Evolutionary conservation across 2,113 vertebrate species (phyloP).

Genomic region (Oceanites oceanicus): DNA sequence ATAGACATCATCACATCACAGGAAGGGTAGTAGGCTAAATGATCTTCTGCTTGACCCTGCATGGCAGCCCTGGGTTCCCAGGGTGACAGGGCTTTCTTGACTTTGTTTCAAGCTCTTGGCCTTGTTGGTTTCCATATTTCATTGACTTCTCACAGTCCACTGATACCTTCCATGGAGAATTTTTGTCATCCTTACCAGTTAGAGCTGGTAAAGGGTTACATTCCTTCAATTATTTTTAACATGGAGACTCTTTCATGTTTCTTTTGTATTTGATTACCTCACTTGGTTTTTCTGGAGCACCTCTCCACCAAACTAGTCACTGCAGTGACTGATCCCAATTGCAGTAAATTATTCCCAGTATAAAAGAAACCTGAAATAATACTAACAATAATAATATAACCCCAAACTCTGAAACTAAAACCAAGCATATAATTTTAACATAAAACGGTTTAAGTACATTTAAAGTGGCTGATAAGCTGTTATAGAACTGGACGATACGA

Average conservation of each 20-base stretch:
- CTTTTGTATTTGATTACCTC: not conserved
- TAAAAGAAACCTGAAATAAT: not conserved
- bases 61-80: not conserved
- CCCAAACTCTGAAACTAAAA: not conserved
- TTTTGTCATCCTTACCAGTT: not conserved
- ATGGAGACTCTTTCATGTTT: not conserved
- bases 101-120: not conserved
- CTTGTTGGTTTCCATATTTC: not conserved
- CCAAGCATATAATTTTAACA: not conserved
- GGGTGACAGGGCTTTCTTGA: not conserved
- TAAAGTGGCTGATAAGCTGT: not conserved
- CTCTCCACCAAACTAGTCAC: not conserved
- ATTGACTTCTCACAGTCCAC: not conserved
- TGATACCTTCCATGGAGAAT: not conserved
- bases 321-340: not conserved
- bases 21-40: not conserved
- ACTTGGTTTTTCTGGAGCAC: not conserved
- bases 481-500: not conserved
- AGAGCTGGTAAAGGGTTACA: not conserved
- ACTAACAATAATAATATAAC: fast-evolving
- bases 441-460: not conserved
- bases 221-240: not conserved
- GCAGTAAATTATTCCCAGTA: not conserved
- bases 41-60: not conserved
- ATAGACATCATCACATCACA: not conserved